Percentiles rank a stretch among this genome's conserved stretches.
These are phyloP conservation scores for Manis crassicaudata DNA, from an alignment of 2,797 vertebrate genomes.

Conservation along the genomic window DNA sequence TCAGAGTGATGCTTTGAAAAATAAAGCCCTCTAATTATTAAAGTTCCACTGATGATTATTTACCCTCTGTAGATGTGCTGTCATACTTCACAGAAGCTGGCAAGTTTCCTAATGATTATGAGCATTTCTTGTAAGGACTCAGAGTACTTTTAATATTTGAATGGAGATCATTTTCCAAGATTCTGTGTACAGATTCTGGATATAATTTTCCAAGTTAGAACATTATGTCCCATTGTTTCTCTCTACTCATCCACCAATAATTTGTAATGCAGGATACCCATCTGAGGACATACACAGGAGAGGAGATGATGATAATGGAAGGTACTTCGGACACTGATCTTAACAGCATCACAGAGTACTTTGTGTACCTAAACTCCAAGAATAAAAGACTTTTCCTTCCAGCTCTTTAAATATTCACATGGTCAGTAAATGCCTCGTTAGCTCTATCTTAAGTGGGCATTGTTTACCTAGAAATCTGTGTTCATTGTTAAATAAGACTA, in stretches of 20 bases:
- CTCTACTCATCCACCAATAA: constrained; percentile 17
- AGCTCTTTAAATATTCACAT: constrained; percentile 36
- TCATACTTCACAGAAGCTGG: neutral
- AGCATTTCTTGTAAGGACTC: constrained; percentile 22
- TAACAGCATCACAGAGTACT: neutral
- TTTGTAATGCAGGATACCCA: neutral
- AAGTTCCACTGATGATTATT: neutral
- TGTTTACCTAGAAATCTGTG: constrained; percentile 61
- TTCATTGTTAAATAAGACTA: constrained; percentile 52
- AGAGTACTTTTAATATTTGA: constrained; percentile 26
- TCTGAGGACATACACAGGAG: neutral
- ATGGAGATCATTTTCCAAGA: neutral
- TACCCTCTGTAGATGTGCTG: neutral
- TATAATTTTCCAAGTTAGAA: constrained; percentile 11
- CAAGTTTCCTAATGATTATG: neutral
- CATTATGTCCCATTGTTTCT: constrained; percentile 13
- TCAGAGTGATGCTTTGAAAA: constrained; percentile 7
- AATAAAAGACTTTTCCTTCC: constrained; percentile 21
- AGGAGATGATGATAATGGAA: constrained; percentile 38
- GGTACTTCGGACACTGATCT: constrained; percentile 8
- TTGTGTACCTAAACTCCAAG: neutral
- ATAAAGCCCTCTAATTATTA: neutral
- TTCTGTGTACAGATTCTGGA: neutral
- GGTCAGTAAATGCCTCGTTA: constrained; percentile 61
- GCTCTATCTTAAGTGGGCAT: constrained; percentile 56